phyloP scores from a whole-genome alignment of 2,888 invertebrate genomes.

The Lithodes maja region DNA sequence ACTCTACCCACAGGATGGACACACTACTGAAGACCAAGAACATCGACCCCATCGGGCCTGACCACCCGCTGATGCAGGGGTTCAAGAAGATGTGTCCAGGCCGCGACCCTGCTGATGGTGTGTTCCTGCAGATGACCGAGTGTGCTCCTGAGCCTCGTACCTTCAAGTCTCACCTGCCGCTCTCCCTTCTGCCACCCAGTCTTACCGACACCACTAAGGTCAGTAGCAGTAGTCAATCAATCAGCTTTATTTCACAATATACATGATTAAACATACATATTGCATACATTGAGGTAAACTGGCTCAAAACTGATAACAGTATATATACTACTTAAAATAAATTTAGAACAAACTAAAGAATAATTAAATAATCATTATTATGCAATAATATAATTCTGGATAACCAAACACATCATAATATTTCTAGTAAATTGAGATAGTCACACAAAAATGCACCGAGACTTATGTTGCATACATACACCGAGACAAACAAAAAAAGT shows the following conservation, averaged over 20 bases:
- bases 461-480: too few relatives aligned
- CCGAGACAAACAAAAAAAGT: too few relatives aligned
- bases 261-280: too few relatives aligned
- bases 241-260: too few relatives aligned
- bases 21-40: slow-evolving; percentile 31
- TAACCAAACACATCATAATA: too few relatives aligned
- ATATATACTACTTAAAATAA: neutral
- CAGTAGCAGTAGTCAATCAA: too few relatives aligned
- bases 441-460: too few relatives aligned
- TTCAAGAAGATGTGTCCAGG: slow-evolving; percentile 60
- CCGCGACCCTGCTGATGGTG: slow-evolving; percentile 48
- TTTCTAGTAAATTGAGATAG: too few relatives aligned
- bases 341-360: neutral
- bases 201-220: slow-evolving; percentile 51
- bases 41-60: neutral
- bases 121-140: slow-evolving; percentile 48
- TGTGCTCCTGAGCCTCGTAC: slow-evolving; percentile 45
- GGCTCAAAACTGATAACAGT: too few relatives aligned
- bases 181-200: slow-evolving; percentile 45
- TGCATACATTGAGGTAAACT: too few relatives aligned
- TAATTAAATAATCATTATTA: too few relatives aligned
- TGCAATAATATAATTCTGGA: too few relatives aligned
- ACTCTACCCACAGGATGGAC: slow-evolving; percentile 39
- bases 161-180: slow-evolving; percentile 61
- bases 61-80: slow-evolving; percentile 43